phyloP scores from a whole-genome alignment of 2,888 invertebrate species.

The Boloria selene region DNA sequence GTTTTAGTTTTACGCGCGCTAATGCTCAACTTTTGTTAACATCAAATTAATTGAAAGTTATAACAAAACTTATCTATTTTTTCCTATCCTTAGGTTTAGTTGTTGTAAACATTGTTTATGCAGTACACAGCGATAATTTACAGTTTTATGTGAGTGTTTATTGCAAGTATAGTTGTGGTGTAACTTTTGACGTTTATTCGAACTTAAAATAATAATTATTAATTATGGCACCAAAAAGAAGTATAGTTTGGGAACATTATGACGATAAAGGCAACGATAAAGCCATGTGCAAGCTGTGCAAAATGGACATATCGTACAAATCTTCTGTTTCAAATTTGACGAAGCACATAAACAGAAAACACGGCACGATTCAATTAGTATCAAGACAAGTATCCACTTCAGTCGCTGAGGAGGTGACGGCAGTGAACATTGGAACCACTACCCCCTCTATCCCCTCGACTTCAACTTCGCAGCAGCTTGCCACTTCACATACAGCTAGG shows the following conservation, averaged over 20 bases:
- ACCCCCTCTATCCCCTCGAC: background rate
- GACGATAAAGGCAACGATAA: conserved; percentile 23
- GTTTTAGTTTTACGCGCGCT: too few species aligned
- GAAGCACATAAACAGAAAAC: background rate
- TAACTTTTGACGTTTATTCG: conserved; percentile 7
- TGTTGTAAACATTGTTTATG: too few species aligned
- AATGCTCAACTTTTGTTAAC: too few species aligned
- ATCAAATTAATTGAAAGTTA: too few species aligned
- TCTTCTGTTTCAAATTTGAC: too few species aligned
- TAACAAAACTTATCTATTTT: background rate
- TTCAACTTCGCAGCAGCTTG: background rate
- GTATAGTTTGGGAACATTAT: conserved; percentile 21
- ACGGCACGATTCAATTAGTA: conserved; percentile 5
- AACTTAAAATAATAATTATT: conserved; percentile 13
- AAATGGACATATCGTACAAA: too few species aligned
- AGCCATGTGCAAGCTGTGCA: conserved; percentile 8
- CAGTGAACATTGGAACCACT: too few species aligned
- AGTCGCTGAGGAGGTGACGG: background rate
- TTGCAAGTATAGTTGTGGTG: background rate
- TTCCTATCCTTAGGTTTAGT: too few species aligned
- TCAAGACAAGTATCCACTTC: conserved; percentile 10
- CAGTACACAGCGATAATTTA: too few species aligned
- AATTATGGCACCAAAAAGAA: conserved; percentile 16
- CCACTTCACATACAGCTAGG: background rate
- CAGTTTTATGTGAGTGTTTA: too few species aligned